A percentile compares a stretch with the other conserved stretches of the same genome.
phyloP scores from a whole-genome alignment of 2,888 invertebrate genomes.

The Nowickia ferox region DNA sequence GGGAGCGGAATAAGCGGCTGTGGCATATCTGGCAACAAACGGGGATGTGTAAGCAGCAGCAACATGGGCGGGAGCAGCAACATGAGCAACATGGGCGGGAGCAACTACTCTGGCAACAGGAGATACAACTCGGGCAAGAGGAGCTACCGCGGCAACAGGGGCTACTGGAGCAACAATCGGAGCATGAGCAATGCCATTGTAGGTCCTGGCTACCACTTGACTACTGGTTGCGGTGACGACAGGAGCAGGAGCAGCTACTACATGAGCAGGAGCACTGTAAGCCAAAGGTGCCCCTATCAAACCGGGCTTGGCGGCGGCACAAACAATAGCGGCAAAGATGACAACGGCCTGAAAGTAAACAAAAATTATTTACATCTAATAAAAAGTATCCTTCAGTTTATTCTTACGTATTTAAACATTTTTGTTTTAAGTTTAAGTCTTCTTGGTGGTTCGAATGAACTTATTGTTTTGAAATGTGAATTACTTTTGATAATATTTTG shows the following conservation, averaged over 20 bases:
- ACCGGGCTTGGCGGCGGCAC: constrained; percentile 75
- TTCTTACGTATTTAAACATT: constrained; percentile 72
- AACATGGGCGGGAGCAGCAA: constrained; percentile 36
- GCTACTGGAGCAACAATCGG: constrained; percentile 83
- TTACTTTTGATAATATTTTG: constrained; percentile 55
- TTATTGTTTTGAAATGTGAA: constrained; percentile 49
- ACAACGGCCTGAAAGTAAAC: constrained; percentile 74
- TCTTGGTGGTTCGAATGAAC: constrained; percentile 32
- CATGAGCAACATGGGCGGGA: constrained; percentile 25
- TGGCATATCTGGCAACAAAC: constrained; percentile 60
- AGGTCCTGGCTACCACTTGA: constrained; percentile 73
- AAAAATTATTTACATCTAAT: constrained; percentile 2
- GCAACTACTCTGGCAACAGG: constrained; percentile 45
- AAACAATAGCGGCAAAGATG: constrained; percentile 75
- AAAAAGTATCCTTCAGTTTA: constrained; percentile 10
- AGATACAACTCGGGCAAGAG: constrained; percentile 36
- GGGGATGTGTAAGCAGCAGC: constrained; percentile 73
- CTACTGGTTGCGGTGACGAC: constrained; percentile 72
- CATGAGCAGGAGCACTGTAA: constrained; percentile 71
- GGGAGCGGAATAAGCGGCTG: constrained; percentile 64
- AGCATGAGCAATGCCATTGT: constrained; percentile 74
- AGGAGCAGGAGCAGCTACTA: constrained; percentile 71
- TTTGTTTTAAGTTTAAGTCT: constrained; percentile 1
- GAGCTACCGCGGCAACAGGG: constrained; percentile 56
- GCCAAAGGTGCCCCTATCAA: constrained; percentile 71